Conservation (phyloP, 2,797 vertebrate species). For the Thamnophis elegans region DNA sequence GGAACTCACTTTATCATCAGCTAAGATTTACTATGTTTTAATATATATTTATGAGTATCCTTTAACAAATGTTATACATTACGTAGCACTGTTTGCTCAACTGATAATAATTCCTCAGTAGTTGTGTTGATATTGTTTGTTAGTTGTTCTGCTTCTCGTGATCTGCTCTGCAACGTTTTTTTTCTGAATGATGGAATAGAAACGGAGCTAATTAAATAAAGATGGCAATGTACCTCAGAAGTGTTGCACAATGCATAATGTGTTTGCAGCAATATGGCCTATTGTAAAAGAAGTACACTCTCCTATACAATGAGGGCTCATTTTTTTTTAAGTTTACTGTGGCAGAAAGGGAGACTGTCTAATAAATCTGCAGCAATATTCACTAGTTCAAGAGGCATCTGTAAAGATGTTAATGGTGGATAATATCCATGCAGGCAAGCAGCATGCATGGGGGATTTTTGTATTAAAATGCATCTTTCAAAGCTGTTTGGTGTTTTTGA, state of each 20-base stretch:
- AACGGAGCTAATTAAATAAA: background rate
- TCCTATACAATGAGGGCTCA: background rate
- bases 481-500: background rate
- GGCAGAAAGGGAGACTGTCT: background rate
- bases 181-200: background rate
- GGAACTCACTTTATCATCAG: background rate
- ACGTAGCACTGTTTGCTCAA: background rate
- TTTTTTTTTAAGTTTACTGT: background rate
- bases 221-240: background rate
- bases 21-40: background rate
- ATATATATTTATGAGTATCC: background rate
- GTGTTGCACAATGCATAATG: background rate
- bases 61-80: background rate
- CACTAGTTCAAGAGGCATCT: fast-evolving
- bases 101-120: background rate
- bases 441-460: background rate
- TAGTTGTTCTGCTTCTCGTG: background rate
- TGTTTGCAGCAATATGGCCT: background rate
- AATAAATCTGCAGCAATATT: background rate
- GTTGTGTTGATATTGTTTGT: background rate
- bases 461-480: background rate
- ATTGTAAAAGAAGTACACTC: background rate
- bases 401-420: fast-evolving
- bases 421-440: background rate
- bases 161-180: background rate